Conservation (phyloP, 2,797 vertebrate species). For the Chromis chromis region DNA sequence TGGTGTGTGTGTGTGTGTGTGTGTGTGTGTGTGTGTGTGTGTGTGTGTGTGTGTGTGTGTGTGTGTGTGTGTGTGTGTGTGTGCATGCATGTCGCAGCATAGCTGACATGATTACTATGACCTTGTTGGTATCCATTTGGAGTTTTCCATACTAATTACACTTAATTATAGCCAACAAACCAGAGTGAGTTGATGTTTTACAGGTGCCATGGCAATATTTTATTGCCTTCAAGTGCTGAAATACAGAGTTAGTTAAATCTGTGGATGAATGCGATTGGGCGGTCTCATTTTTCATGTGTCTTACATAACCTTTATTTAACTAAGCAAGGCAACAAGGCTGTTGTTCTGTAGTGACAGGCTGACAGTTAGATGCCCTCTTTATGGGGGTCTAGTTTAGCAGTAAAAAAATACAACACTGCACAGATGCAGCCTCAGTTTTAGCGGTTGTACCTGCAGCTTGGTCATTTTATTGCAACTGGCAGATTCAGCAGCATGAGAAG, state of each 20-base stretch:
- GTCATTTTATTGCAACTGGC: not conserved
- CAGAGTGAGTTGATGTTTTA: constrained; percentile 44
- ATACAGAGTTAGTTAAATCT: constrained; percentile 31
- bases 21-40: too few relatives aligned
- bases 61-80: too few relatives aligned
- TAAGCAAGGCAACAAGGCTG: not conserved
- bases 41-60: too few relatives aligned
- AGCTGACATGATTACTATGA: constrained; percentile 73
- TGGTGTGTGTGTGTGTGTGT: constrained; percentile 34
- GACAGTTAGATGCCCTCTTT: not conserved
- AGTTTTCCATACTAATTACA: constrained; percentile 67
- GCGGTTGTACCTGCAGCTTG: not conserved
- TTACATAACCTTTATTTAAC: not conserved
- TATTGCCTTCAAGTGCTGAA: constrained; percentile 22
- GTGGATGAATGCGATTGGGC: not conserved
- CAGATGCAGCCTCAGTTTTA: constrained; percentile 1
- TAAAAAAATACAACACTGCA: not conserved
- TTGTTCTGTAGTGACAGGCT: not conserved
- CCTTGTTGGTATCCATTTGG: constrained; percentile 73
- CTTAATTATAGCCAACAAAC: constrained; percentile 57
- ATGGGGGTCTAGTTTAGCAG: not conserved
- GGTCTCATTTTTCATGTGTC: not conserved
- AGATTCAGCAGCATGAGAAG: not conserved
- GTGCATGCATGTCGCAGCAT: constrained; percentile 34
- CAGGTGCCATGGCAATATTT: constrained; percentile 47